These are phyloP conservation scores for Aphidius colemani DNA, from an alignment of 2,888 invertebrate species.

Conservation along the genomic window DNA sequence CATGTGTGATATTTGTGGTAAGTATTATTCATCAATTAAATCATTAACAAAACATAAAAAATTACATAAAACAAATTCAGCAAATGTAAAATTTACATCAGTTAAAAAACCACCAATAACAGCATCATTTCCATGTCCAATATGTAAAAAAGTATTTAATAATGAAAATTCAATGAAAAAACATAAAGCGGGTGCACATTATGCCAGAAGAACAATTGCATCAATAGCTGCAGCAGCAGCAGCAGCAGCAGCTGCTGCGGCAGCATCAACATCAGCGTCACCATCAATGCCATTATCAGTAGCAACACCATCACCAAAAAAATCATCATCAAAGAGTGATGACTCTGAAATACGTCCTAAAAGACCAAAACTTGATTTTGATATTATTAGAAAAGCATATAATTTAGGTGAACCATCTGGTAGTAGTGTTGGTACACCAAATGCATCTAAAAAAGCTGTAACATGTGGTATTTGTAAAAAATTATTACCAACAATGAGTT, in stretches of 20 bases:
- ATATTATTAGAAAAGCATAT: constrained; percentile 27
- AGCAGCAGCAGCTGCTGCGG: not conserved
- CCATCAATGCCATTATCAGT: not conserved
- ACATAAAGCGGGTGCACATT: constrained; percentile 51
- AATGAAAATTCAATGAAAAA: constrained; percentile 56
- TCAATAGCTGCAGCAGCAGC: constrained; percentile 23
- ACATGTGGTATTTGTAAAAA: constrained; percentile 70
- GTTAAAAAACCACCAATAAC: constrained; percentile 20
- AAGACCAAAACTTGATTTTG: constrained; percentile 31
- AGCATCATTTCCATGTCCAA: constrained; percentile 52
- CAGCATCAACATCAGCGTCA: not conserved
- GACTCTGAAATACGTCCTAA: constrained; percentile 23
- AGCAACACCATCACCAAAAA: constrained; percentile 1
- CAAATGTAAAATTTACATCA: constrained; percentile 35
- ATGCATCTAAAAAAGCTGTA: constrained; percentile 45
- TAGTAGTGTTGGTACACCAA: constrained; percentile 20
- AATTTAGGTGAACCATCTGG: constrained; percentile 23
- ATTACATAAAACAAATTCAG: constrained; percentile 52
- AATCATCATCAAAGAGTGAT: constrained; percentile 8
- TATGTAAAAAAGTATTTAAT: constrained; percentile 59
- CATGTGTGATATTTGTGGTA: constrained; percentile 71
- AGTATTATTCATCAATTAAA: constrained; percentile 66
- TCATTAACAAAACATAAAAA: constrained; percentile 66
- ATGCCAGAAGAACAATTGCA: constrained; percentile 13
- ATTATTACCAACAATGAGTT: constrained; percentile 68